Evolutionary conservation across 2,888 invertebrate genomes (phyloP), one percentile per base, ranked within the genome.

Genomic region (Drosophila rubida): DNA sequence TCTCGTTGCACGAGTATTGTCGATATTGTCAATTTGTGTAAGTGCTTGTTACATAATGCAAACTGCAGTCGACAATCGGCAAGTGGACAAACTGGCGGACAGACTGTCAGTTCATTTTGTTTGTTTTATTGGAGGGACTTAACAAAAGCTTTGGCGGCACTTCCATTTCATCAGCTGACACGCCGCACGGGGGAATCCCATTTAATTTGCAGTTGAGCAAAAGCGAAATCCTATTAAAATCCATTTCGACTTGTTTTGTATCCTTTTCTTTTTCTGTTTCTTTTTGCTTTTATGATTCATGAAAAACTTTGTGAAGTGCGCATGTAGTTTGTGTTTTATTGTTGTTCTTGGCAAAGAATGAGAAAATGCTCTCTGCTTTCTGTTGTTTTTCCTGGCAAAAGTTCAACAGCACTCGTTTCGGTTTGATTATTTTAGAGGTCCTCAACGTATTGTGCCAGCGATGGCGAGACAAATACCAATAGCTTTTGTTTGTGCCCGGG

Each of bases 1-100:
- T 13, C 35, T 13, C 13, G 35, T 37, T 37, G 30, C 50, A 22
- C n/a, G n/a, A n/a, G n/a, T n/a, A n/a, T 57, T 69, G 60, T 69
- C 79, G 67, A 72, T 70, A 73, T 72, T 80, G 79, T 75, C 81
- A 84, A 84, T 84, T 88, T 87, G 66, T 84, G 70, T 75, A 75
- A 84, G 88, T 84, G 87, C 83, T 67, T 68, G 73, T 74, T 87
- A 70, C 73, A 80, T 80, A 72, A 84, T 78, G 69, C 69, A 78
- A 42, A 48, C 69, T 53, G 39, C 65, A 45, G 13, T 37, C 48
- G 45, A 23, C 57, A 39, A 37, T 19, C 48, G 44, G 11, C 30
- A 30, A 9, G 4, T 4, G 3, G 30, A n/a, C 64, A 46, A 19
- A 19, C 19, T 19, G 30, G 4, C 9, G 4, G 30, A 11, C 63